Conservation (phyloP, 2,113 vertebrate species). For the Heterochromis multidens region DNA sequence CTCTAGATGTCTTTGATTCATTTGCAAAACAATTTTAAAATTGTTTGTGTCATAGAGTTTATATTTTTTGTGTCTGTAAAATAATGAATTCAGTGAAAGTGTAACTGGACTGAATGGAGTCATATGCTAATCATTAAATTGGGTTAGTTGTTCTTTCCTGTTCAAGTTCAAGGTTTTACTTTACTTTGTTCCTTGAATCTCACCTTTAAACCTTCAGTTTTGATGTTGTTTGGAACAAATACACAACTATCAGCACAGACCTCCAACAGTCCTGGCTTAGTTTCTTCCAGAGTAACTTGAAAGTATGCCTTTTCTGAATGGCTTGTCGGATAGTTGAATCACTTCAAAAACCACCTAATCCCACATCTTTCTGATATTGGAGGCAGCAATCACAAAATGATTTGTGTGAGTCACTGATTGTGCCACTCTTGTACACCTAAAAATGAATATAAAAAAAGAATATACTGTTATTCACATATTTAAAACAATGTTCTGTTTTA, state of each 20-base stretch:
- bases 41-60: neutral
- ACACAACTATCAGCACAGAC: neutral
- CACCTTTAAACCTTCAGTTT: neutral
- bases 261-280: neutral
- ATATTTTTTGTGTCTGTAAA: neutral
- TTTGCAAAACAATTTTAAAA: neutral
- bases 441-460: neutral
- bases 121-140: neutral
- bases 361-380: too few relatives aligned
- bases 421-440: neutral
- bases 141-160: neutral
- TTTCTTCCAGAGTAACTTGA: neutral
- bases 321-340: neutral
- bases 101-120: neutral
- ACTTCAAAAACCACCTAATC: neutral
- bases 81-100: neutral
- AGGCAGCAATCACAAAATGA: neutral
- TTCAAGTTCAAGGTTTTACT: neutral
- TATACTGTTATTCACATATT: neutral
- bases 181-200: neutral
- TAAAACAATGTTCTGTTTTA: neutral
- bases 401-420: neutral
- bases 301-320: neutral
- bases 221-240: neutral
- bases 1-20: neutral